These are phyloP conservation scores for Orius laevigatus DNA, from an alignment of 1,140 invertebrate genomes.

Conservation along the genomic window DNA sequence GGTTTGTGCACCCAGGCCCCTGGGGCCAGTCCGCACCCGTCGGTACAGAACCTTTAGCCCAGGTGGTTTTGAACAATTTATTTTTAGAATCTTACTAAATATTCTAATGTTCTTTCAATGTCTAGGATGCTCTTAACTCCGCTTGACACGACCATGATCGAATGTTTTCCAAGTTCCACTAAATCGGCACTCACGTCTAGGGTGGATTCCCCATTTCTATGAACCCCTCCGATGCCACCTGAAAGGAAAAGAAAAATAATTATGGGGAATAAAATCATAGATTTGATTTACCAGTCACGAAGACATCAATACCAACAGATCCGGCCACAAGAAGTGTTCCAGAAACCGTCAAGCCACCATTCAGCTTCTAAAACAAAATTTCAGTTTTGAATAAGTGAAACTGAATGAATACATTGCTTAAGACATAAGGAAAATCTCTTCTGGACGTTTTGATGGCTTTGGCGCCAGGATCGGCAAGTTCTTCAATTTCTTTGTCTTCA, in stretches of 20 bases:
- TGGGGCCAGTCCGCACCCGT: too few relatives aligned
- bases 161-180: slow-evolving; percentile 70
- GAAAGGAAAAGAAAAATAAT: background rate
- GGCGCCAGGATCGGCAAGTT: slow-evolving; percentile 34
- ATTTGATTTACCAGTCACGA: slow-evolving; percentile 61
- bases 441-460: slow-evolving; percentile 60
- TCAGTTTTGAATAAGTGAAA: background rate
- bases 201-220: slow-evolving; percentile 64
- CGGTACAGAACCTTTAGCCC: too few relatives aligned
- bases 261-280: too few relatives aligned
- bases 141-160: slow-evolving; percentile 80
- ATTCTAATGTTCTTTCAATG: slow-evolving; percentile 85
- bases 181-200: slow-evolving; percentile 94
- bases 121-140: slow-evolving; percentile 97
- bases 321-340: slow-evolving; percentile 79
- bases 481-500: slow-evolving; percentile 39
- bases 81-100: slow-evolving; percentile 43
- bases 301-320: slow-evolving; percentile 67
- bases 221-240: slow-evolving; percentile 84
- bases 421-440: slow-evolving; percentile 64
- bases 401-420: slow-evolving; percentile 36
- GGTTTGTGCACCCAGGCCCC: too few relatives aligned
- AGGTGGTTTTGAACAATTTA: too few relatives aligned
- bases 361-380: slow-evolving; percentile 31
- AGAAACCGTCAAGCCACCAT: slow-evolving; percentile 92